Base-by-base conservation (phyloP, 92 coral and sea anemone genomes). In the Epizoanthus rinbou region DNA sequence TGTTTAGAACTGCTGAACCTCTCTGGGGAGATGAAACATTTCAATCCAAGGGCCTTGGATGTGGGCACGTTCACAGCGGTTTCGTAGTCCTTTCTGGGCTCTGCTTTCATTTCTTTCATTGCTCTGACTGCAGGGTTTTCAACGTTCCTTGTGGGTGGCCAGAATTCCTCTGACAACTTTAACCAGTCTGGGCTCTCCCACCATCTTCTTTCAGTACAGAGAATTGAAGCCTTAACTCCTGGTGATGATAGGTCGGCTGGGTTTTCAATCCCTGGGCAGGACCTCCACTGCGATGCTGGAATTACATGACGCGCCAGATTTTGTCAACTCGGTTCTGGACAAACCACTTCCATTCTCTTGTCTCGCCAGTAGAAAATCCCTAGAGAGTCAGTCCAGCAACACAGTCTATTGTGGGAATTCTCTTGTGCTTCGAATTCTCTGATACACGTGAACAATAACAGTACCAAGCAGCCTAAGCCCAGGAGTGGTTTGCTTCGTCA, bases 321-420 rank as follows among this genome's bases (percentile, higher is more conserved):
- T 90, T 88, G 39, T 82, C 37, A 37, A 90, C 85, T 31, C 80
- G 73, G 69, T 82, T 83, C 79, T 86, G 90, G 0, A 90, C 90
- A 64, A 81, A 89, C 83, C 81, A 89, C 50, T 86, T 86, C 86
- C 88, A 90, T 35, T 82, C 82, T 76, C 79, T 86, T 70, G 64
- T 52, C 66, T 72, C 79, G 8, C 83, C 76, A 3, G 54, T 83
- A 82, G 23, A 83, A 74, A 2, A 86, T 78, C n/a, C 81, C 88
- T 35, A 53, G 78, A n/a, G 88, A 90, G 65, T 86, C 93, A 13
- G 86, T 85, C 88, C 88, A 90, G 25, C 93, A 86, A 17, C 53
- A 17, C 3, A 79, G 17, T 67, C 37, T 83, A 54, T 70, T 28
- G 37, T 83, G 18, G 57, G 52, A 70, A 17, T 43, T 43, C 84